Evolutionary conservation across 2,113 vertebrate species (phyloP).

Genomic region (Anhinga rufa): DNA sequence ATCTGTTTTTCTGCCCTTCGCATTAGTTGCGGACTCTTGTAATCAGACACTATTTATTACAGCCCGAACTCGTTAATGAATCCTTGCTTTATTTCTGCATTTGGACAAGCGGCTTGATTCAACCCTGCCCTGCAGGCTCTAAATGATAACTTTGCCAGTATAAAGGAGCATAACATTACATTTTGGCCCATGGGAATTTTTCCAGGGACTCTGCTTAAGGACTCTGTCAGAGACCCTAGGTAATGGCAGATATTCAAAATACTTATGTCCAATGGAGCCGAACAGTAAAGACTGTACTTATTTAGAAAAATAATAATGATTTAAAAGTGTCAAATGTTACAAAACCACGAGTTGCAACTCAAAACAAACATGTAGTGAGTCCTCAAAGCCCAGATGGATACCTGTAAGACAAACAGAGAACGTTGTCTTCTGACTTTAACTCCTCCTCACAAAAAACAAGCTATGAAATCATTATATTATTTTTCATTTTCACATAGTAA

Average conservation of each 20-base stretch:
- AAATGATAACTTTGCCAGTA: background rate
- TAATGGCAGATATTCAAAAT: background rate
- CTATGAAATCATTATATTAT: background rate
- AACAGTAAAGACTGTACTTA: background rate
- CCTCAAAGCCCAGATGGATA: background rate
- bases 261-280: background rate
- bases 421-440: background rate
- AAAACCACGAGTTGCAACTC: background rate
- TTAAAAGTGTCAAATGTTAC: background rate
- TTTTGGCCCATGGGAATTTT: background rate
- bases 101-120: background rate
- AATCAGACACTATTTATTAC: background rate
- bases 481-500: background rate
- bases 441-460: background rate
- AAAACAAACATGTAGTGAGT: background rate
- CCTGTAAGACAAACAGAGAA: background rate
- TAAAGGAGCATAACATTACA: background rate
- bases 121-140: background rate
- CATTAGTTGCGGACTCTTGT: background rate
- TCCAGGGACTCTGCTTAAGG: background rate
- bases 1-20: background rate
- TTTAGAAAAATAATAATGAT: background rate
- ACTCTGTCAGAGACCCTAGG: background rate
- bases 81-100: slow-evolving; percentile 6
- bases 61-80: slow-evolving; percentile 43